Evolutionary conservation across 2,797 vertebrate genomes (phyloP).

Genomic region (Eptatretus atami): DNA sequence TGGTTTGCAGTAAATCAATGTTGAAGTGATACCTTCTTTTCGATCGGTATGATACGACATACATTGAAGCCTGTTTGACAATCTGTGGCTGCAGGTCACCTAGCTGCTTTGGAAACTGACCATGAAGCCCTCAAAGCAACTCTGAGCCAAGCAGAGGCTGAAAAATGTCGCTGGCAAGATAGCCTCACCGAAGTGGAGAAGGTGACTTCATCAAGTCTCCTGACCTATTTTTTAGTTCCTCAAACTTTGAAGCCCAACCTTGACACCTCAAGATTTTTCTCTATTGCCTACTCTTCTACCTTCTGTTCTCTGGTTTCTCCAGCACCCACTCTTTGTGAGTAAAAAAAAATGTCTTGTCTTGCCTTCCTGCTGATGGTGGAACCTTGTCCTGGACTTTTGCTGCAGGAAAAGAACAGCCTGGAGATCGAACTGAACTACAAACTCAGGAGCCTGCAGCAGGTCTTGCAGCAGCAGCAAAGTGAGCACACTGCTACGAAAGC

Average conservation of each 20-base stretch:
- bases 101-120: too few species aligned
- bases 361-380: too few species aligned
- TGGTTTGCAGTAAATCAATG: neutral
- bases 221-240: neutral
- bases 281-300: neutral
- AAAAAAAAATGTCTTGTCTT: too few species aligned
- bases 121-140: constrained; percentile 10
- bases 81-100: too few species aligned
- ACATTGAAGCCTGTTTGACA: too few species aligned
- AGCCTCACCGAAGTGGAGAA: constrained; percentile 68
- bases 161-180: constrained; percentile 69
- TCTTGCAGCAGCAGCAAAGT: constrained; percentile 61
- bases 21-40: constrained; percentile 4
- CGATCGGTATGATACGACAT: too few species aligned
- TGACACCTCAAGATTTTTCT: neutral
- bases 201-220: constrained; percentile 16
- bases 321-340: too few species aligned
- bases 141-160: constrained; percentile 44
- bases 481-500: constrained; percentile 69
- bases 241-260: neutral
- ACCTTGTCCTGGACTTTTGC: constrained; percentile 1
- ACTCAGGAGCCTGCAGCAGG: constrained; percentile 67
- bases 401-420: constrained; percentile 73
- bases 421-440: constrained; percentile 96
- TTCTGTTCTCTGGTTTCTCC: too few species aligned